Evolutionary conservation across 2,888 invertebrate species (phyloP), one percentile per base, ranked within the genome.

Genomic region (Seira sanloemensis): DNA sequence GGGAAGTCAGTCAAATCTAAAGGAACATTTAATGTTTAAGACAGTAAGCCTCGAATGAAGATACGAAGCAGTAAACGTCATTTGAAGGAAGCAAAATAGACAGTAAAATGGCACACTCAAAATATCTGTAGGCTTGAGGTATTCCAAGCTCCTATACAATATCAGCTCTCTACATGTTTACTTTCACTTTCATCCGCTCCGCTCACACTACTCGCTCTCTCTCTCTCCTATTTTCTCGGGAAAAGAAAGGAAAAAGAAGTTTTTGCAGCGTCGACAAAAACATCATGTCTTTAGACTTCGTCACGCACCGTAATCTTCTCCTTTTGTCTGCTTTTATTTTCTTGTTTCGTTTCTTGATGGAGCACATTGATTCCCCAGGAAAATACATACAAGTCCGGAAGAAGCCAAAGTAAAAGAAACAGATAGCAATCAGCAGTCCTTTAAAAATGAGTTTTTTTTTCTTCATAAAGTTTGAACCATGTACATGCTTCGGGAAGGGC

Each of bases 221-320:
- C 16, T 2, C 2, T 2, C 50, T 50, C 50, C 50, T 7, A 2
- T 50, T 7, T 1, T 50, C 16, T 12, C 50, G 5, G 5, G 2
- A 21, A 12, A 65, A 24, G 37, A 50, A 65, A 62, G 71, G 65
- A 68, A 74, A 76, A 78, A 74, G 67, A 74, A 78, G 69, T 74
- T 84, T 84, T 78, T 78, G 84, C 84, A 78, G 78, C 68, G 74
- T 84, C 78, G 84, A 84, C 84, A 84, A 84, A 84, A 78, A 78
- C 78, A 84, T 78, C 78, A 75, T 78, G 78, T 75, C 84, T 84
- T n/a, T 68, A 78, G 84, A 78, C 84, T 84, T 78, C 84, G 84
- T 84, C 84, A 84, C 84, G 84, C 84, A 84, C 78, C 66, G 69
- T 78, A 84, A 84, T 84, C 84, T 77, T 82, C 62, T 19, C 74